These are phyloP conservation scores for Leuciscus waleckii DNA, from an alignment of 2,797 vertebrate species.

Conservation along the genomic window DNA sequence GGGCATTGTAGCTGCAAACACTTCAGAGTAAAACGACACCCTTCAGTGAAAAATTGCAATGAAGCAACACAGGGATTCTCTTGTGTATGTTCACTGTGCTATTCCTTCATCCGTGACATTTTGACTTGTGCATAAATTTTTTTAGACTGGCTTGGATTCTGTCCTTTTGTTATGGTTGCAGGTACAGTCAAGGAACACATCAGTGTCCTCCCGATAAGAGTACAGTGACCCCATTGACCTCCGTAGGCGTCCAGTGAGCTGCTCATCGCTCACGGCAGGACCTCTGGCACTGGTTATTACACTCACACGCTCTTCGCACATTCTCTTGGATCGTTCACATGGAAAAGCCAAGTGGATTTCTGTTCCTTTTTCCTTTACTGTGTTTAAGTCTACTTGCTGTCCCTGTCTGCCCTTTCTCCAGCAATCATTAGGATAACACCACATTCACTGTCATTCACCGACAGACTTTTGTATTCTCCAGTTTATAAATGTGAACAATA, in stretches of 20 bases:
- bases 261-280: conserved; percentile 75
- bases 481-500: conserved; percentile 54
- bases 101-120: conserved; percentile 65
- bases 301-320: conserved; percentile 47
- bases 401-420: conserved; percentile 32
- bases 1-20: background rate
- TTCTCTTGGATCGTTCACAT: conserved; percentile 52
- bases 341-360: conserved; percentile 47
- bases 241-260: conserved; percentile 71
- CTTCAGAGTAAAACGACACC: background rate
- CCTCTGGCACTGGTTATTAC: conserved; percentile 77
- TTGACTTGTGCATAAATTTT: conserved; percentile 77
- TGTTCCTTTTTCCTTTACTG: conserved; percentile 40
- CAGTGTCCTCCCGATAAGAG: conserved; percentile 74
- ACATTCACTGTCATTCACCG: conserved; percentile 28
- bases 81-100: conserved; percentile 29
- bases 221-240: conserved; percentile 76
- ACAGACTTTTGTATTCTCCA: conserved; percentile 23
- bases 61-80: conserved; percentile 8
- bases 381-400: conserved; percentile 35
- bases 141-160: conserved; percentile 67
- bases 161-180: conserved; percentile 76
- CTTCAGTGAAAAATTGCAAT: conserved; percentile 4
- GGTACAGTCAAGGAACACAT: conserved; percentile 79
- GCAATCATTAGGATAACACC: conserved; percentile 48